Conservation (phyloP, 2,797 vertebrate species). For the Paedocypris micromegethes region DNA sequence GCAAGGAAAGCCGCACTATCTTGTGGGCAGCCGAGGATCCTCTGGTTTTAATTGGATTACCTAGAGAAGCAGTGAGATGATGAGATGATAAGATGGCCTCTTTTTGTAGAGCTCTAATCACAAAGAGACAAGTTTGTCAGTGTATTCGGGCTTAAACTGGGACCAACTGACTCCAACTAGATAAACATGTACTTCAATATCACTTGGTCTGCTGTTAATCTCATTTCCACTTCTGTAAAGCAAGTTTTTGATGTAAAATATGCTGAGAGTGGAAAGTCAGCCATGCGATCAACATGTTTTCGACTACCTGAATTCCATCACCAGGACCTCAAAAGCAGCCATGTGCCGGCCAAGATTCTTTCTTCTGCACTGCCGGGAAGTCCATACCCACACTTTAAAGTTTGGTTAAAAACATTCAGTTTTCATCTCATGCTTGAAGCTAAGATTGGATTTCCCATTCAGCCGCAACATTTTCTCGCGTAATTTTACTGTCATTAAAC, state of each 20-base stretch:
- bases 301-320: not conserved
- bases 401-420: no score
- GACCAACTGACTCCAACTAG: no score
- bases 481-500: not conserved
- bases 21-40: conserved; percentile 3
- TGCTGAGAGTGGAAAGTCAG: not conserved
- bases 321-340: not conserved
- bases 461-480: not conserved
- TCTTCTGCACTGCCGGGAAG: no score
- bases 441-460: no score
- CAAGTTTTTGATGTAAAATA: not conserved
- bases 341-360: no score
- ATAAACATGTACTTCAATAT: not conserved
- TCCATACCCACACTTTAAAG: no score
- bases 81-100: conserved; percentile 19
- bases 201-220: not conserved
- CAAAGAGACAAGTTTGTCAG: no score
- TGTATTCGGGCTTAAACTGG: no score
- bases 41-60: conserved; percentile 32
- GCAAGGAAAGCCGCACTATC: not conserved
- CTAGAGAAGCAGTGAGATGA: conserved; percentile 10
- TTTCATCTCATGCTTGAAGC: no score
- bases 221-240: not conserved
- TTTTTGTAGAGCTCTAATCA: not conserved
- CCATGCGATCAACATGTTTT: not conserved